phyloP scores from a whole-genome alignment of 92 coral and sea anemone species.

The Umimayanthus chanpuru region DNA sequence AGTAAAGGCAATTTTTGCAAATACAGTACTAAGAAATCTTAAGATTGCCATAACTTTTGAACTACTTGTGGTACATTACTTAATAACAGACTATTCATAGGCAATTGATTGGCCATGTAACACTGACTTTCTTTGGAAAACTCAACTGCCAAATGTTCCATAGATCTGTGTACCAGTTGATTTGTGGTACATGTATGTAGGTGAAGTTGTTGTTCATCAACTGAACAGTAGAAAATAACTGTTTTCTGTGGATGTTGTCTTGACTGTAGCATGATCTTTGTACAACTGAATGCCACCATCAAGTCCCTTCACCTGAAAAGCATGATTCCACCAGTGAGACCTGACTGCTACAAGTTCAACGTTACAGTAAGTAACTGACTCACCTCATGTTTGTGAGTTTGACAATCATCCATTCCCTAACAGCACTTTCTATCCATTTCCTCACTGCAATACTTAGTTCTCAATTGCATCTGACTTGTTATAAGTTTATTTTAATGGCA shows the following conservation, averaged over 20 bases:
- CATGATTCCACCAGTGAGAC: conserved; percentile 50
- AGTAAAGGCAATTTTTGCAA: no score
- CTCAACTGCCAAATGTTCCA: no score
- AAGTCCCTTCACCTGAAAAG: conserved; percentile 61
- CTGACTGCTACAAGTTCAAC: conserved; percentile 72
- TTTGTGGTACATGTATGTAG: no score
- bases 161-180: no score
- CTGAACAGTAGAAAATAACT: neutral
- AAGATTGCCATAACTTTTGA: no score
- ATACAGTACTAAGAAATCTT: no score
- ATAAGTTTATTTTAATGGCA: no score
- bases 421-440: no score
- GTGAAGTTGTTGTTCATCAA: no score
- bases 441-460: neutral
- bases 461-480: neutral
- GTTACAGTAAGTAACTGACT: conserved; percentile 62
- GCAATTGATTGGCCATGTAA: neutral
- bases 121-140: neutral
- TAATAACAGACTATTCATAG: no score
- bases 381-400: neutral
- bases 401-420: neutral
- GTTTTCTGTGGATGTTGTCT: neutral
- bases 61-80: no score
- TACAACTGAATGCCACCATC: conserved; percentile 45
- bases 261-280: conserved; percentile 47